phyloP scores from a whole-genome alignment of 2,113 vertebrate genomes.

The Paramormyrops kingsleyae region DNA sequence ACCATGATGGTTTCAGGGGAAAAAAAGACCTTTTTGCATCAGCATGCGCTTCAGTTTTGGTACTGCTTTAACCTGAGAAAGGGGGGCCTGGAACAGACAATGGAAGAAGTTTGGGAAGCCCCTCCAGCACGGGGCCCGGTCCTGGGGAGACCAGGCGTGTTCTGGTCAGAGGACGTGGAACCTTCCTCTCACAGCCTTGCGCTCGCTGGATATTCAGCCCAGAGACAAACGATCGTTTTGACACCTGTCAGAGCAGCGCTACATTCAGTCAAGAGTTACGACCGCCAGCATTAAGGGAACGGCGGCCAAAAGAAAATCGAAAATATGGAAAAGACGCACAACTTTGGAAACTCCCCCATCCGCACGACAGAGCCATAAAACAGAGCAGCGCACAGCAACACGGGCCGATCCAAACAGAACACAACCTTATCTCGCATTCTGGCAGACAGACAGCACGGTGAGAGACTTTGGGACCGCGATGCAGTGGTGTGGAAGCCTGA shows the following conservation, averaged over 20 bases:
- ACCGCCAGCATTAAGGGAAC: neutral
- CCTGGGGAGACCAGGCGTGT: neutral
- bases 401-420: neutral
- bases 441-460: neutral
- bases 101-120: neutral
- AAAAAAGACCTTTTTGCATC: neutral
- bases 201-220: neutral
- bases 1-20: neutral
- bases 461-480: neutral
- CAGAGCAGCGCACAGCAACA: neutral
- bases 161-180: neutral
- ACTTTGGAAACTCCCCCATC: neutral
- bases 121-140: neutral
- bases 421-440: neutral
- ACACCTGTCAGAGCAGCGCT: neutral
- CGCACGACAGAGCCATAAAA: neutral
- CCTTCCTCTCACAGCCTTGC: neutral
- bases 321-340: neutral
- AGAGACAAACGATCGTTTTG: neutral
- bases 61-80: neutral
- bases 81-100: neutral
- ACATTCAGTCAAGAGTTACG: neutral
- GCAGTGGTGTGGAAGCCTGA: neutral
- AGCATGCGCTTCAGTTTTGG: neutral
- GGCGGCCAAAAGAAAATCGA: neutral